Evolutionary conservation across 2,888 invertebrate species (phyloP).

Genomic region (Molorchus minor): DNA sequence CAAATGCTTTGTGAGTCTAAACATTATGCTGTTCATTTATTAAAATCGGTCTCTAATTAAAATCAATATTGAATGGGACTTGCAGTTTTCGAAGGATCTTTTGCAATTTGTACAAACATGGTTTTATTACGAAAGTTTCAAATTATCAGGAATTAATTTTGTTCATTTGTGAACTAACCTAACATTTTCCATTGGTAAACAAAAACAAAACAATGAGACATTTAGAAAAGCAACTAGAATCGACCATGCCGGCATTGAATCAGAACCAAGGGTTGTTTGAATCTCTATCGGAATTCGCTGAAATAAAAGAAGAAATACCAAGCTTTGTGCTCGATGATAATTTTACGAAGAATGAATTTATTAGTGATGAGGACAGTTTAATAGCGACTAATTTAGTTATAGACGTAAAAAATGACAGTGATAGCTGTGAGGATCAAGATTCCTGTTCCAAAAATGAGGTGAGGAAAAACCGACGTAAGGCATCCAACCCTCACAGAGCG

Average conservation of each 20-base stretch:
- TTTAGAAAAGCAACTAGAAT: conserved; percentile 29
- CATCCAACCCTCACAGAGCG: conserved; percentile 55
- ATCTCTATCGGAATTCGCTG: conserved; percentile 38
- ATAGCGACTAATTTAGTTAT: conserved; percentile 36
- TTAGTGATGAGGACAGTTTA: conserved; percentile 45
- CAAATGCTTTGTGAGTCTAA: too few relatives aligned
- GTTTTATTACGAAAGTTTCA: background rate
- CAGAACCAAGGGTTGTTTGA: conserved; percentile 44
- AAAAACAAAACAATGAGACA: conserved; percentile 38
- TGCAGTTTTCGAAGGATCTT: background rate
- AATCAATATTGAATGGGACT: conserved; percentile 12
- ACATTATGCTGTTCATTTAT: too few relatives aligned
- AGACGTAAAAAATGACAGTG: conserved; percentile 43
- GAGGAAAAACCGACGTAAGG: conserved; percentile 54
- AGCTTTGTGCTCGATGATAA: conserved; percentile 43
- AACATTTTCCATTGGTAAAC: conserved; percentile 33
- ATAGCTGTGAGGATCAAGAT: conserved; percentile 42
- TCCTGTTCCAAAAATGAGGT: conserved; percentile 35
- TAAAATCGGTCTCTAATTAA: conserved; percentile 16
- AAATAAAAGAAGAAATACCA: conserved; percentile 48
- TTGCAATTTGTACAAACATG: too few relatives aligned
- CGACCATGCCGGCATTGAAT: conserved; percentile 21
- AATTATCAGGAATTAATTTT: background rate
- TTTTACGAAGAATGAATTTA: conserved; percentile 42
- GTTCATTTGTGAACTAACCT: conserved; percentile 23